These are phyloP conservation scores for Charanyca ferruginea DNA, from an alignment of 2,888 invertebrate species.

Conservation along the genomic window DNA sequence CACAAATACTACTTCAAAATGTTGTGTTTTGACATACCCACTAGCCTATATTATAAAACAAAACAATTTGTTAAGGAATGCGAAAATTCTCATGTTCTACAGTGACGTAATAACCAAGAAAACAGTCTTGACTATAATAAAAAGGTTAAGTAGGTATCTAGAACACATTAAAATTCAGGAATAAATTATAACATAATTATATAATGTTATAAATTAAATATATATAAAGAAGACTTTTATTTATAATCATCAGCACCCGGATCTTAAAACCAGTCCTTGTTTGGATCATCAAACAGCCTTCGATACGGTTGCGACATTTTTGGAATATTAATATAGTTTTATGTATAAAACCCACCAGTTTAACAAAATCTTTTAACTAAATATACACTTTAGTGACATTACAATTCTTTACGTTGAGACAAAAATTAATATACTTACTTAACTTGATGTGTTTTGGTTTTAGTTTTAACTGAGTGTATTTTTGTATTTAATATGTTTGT, in stretches of 20 bases:
- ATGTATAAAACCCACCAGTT: slow-evolving; percentile 10
- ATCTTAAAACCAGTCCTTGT: slow-evolving; percentile 64
- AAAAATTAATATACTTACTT: no score
- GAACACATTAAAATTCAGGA: slow-evolving; percentile 30
- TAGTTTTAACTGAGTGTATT: no score
- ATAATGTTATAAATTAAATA: slow-evolving; percentile 50
- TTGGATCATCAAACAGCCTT: slow-evolving; percentile 47
- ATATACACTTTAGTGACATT: background rate
- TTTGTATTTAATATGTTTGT: no score
- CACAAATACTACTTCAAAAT: background rate
- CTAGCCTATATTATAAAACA: background rate
- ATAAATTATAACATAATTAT: slow-evolving; percentile 47
- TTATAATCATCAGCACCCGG: slow-evolving; percentile 53
- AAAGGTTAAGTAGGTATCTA: slow-evolving; percentile 21
- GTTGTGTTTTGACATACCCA: background rate
- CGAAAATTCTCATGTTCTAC: background rate
- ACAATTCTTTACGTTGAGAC: background rate
- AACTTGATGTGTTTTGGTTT: no score
- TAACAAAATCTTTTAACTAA: background rate
- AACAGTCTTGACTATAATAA: background rate
- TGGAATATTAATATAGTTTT: slow-evolving; percentile 45
- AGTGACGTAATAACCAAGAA: slow-evolving; percentile 3
- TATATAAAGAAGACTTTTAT: slow-evolving; percentile 49
- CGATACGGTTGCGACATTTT: slow-evolving; percentile 51
- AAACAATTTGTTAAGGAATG: background rate